Base-by-base conservation (phyloP, 2,888 invertebrate genomes). In the Trimorus sp. region DNA sequence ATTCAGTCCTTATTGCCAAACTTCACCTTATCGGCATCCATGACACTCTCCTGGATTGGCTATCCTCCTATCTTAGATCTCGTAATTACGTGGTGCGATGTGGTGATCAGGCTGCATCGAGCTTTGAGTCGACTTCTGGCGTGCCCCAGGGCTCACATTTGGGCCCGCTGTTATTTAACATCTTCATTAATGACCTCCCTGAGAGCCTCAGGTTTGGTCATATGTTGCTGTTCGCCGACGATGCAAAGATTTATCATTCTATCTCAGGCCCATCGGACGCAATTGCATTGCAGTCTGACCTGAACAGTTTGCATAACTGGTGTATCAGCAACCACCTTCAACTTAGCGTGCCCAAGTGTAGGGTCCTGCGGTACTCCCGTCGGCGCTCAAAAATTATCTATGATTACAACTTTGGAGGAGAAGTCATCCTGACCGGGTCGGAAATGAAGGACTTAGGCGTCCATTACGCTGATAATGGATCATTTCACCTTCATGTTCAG, bases 161-260 rank as follows among this genome's bases (percentile, higher is more conserved):
- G 14, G 48, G 56, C 37, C 68, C 45, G 58, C n/a, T 68, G 40
- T 54, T 68, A 54, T 68, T 51, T 48, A 48, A 48, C 12, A n/a
- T 48, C 6, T 48, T 48, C n/a, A 48, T 48, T n/a, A 48, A 48
- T 48, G 12, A 48, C n/a, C 48, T 48, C 2, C 48, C 48, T 7
- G 12, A 7, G 7, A 48, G 11, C 12, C n/a, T 48, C 6, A 48
- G n/a, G 7, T 48, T 48, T n/a, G 48, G n/a, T 8, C n/a, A 12
- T 1, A 12, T n/a, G n/a, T 14, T 48, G 7, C n/a, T 48, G n/a
- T 48, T n/a, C 12, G 12, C 48, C 6, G 48, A 48, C 12, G 48
- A 48, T 12, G 14, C 48, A n/a, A 48, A 48, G 6, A 48, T 48
- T n/a, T 48, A 12, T 48, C 12, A 48, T 12, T n/a, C 48, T 2